Evolutionary conservation across 2,888 invertebrate genomes (phyloP), one percentile per base, ranked within the genome.

Genomic region (Galeruca laticollis): DNA sequence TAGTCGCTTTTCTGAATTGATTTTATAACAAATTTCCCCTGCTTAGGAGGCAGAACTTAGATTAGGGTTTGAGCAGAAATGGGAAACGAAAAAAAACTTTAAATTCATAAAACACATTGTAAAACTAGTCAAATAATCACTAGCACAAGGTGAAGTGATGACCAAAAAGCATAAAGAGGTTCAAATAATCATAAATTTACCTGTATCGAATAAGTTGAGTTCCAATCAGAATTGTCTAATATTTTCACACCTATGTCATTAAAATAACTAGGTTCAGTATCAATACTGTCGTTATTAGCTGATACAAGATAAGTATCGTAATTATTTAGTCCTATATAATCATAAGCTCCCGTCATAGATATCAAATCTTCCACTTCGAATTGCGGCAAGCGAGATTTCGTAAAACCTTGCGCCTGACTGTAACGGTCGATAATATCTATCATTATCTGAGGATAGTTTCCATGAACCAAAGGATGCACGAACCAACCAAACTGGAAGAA

Each of bases 301-400:
- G n/a, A 37, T 88, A 85, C 87, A 76, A 90, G 76, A 73, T 85
- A 84, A 0, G 90, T 87, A 0, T 92, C 91, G 80, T 95, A 95
- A 68, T 91, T 89, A 81, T 94, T 94, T 11, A 94, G 81, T 0
- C 93, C 93, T 64, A 94, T 86, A 83, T 92, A 93, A 81, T 95
- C 94, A 0, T 87, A 87, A 0, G 93, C 89, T 0, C 88, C 90
- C 31, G 82, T 84, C 31, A 93, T 88, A 62, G 86, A 84, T 8
- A 84, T 80, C 5, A 91, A 85, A 85, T 93, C 92, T n/a, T 88
- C 85, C 0, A 77, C 18, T 0, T 89, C 89, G 78, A 92, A 90
- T 65, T 79, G 79, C 0, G 92, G 92, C 4, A 93, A 84, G 9
- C 92, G 87, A 0, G 92, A 91, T 11, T 87, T 84, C 6, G 67